Evolutionary conservation across 2,113 vertebrate genomes (phyloP).

Genomic region (Platanista minor): DNA sequence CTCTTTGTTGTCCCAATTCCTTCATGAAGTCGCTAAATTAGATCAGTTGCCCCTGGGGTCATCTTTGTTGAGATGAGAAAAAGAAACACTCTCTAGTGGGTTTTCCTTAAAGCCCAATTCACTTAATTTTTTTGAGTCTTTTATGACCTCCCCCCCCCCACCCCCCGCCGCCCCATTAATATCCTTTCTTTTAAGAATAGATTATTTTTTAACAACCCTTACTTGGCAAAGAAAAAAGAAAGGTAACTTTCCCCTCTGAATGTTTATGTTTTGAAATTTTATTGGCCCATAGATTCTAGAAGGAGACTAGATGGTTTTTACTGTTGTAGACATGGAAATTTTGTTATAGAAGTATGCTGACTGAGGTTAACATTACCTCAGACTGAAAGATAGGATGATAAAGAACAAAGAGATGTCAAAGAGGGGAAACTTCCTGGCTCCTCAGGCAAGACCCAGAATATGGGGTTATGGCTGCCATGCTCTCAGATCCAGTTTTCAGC

Average conservation of each 20-base stretch:
- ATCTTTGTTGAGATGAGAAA: slow-evolving; percentile 6
- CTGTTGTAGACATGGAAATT: not conserved
- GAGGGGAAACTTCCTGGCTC: not conserved
- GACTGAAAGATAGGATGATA: not conserved
- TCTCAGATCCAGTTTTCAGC: not conserved
- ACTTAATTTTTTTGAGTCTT: not conserved
- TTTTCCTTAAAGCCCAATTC: slow-evolving; percentile 18
- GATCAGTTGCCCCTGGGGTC: not conserved
- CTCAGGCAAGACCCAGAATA: not conserved
- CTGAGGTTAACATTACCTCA: not conserved
- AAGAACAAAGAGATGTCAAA: not conserved
- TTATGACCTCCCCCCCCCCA: not conserved
- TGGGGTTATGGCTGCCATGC: not conserved
- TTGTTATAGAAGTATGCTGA: not conserved
- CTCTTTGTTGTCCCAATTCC: not conserved
- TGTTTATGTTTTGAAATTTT: slow-evolving; percentile 9
- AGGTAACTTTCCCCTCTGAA: not conserved
- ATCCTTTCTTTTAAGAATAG: not conserved
- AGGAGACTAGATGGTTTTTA: not conserved
- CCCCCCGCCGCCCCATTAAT: not conserved
- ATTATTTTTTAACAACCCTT: not conserved
- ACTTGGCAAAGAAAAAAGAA: slow-evolving; percentile 39
- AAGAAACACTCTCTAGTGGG: not conserved
- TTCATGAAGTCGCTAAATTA: not conserved
- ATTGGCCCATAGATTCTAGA: not conserved